phyloP scores from a whole-genome alignment of 2,797 vertebrate genomes.

The Orestias chungarensis region DNA sequence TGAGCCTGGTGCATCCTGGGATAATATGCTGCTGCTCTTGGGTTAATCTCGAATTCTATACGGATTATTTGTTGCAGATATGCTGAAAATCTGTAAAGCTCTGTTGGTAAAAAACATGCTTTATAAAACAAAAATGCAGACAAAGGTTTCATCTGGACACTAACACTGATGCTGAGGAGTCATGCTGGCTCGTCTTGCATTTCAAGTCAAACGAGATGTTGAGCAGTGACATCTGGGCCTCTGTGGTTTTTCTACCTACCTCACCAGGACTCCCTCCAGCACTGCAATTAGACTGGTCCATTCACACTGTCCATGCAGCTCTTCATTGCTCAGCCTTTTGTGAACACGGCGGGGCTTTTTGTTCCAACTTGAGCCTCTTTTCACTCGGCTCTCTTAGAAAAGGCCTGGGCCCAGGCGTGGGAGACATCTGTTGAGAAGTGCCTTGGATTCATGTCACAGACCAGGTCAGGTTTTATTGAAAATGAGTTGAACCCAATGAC shows the following conservation, averaged over 20 bases:
- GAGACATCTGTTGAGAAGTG: conserved; percentile 75
- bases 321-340: conserved; percentile 60
- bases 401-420: conserved; percentile 58
- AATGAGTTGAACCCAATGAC: conserved; percentile 57
- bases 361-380: conserved; percentile 61
- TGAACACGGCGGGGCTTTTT: conserved; percentile 60
- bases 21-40: background rate
- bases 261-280: conserved; percentile 55
- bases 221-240: conserved; percentile 64
- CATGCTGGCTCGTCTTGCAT: conserved; percentile 6
- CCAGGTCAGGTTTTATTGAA: conserved; percentile 62
- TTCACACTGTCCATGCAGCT: conserved; percentile 55
- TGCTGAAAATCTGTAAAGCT: background rate
- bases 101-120: background rate
- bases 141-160: background rate
- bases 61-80: conserved; percentile 1
- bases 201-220: conserved; percentile 42
- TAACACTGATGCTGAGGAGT: background rate
- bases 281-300: conserved; percentile 67
- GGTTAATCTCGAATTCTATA: background rate
- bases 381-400: conserved; percentile 61
- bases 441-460: conserved; percentile 59
- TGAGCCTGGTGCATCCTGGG: background rate
- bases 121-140: no score
- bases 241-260: conserved; percentile 67